These are phyloP conservation scores for Karalla daura DNA, from an alignment of 2,797 vertebrate genomes.

Conservation along the genomic window DNA sequence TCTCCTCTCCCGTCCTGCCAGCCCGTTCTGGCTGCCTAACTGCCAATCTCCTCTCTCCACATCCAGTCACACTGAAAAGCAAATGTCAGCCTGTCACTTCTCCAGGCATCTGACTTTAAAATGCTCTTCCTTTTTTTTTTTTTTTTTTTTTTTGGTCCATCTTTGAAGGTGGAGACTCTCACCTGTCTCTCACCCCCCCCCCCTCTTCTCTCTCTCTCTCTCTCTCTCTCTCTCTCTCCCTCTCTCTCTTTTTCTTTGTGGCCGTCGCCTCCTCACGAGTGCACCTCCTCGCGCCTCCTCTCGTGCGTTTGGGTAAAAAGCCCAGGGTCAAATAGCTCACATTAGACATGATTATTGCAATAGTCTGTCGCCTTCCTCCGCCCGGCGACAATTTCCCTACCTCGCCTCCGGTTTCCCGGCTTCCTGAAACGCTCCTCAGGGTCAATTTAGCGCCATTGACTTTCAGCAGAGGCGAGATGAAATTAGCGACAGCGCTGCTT, in stretches of 20 bases:
- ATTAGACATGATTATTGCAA: constrained; percentile 71
- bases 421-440: constrained; percentile 41
- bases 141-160: constrained; percentile 44
- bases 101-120: constrained; percentile 74
- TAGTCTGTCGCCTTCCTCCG: constrained; percentile 49
- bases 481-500: constrained; percentile 50
- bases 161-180: constrained; percentile 42
- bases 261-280: constrained; percentile 41
- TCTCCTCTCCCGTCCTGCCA: constrained; percentile 77
- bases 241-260: constrained; percentile 40
- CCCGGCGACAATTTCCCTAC: constrained; percentile 39
- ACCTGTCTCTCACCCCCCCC: constrained; percentile 49
- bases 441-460: constrained; percentile 54
- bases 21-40: constrained; percentile 72
- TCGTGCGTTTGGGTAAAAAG: constrained; percentile 62
- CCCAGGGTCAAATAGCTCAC: constrained; percentile 61
- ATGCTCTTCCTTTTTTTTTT: constrained; percentile 54
- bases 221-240: no score
- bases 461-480: constrained; percentile 61
- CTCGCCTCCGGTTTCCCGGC: constrained; percentile 39
- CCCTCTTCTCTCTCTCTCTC: no score
- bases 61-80: constrained; percentile 74
- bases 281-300: constrained; percentile 28
- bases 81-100: constrained; percentile 83
- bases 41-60: constrained; percentile 77